These are phyloP conservation scores for Lerista edwardsae DNA, from an alignment of 2,797 vertebrate species.

Conservation along the genomic window DNA sequence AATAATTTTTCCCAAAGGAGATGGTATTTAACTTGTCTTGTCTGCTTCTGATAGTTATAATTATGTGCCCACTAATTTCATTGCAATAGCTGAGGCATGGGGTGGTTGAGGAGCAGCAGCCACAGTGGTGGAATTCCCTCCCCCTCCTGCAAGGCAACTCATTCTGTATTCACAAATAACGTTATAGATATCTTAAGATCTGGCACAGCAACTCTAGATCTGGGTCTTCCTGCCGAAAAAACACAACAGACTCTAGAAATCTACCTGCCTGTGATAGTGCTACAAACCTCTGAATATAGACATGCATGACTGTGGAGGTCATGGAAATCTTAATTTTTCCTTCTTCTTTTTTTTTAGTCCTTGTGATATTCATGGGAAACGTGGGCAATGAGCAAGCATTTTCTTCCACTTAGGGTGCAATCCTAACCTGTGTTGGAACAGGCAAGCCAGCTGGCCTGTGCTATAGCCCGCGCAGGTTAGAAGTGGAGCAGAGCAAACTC, in stretches of 20 bases:
- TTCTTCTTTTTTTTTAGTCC: too few relatives aligned
- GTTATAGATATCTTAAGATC: not conserved
- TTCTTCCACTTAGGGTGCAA: too few relatives aligned
- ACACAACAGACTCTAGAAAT: not conserved
- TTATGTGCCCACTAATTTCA: constrained; percentile 69
- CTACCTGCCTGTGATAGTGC: not conserved
- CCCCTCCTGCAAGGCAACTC: not conserved
- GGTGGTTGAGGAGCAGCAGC: constrained; percentile 48
- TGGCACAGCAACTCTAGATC: not conserved
- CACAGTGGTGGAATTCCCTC: constrained; percentile 10
- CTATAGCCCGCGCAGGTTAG: too few relatives aligned
- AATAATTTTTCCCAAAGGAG: constrained; percentile 74
- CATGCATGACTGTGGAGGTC: not conserved
- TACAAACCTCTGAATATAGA: not conserved
- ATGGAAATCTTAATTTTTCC: not conserved
- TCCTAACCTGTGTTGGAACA: too few relatives aligned
- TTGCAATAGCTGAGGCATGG: constrained; percentile 31
- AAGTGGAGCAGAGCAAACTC: too few relatives aligned
- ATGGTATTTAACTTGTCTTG: constrained; percentile 78
- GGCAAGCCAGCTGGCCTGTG: too few relatives aligned
- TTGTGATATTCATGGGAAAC: not conserved
- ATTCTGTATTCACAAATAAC: too few relatives aligned
- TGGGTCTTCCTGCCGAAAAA: not conserved
- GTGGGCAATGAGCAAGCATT: not conserved
- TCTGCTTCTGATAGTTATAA: constrained; percentile 72